Evolutionary conservation across 2,797 vertebrate species (phyloP).

Genomic region (Todus mexicanus): DNA sequence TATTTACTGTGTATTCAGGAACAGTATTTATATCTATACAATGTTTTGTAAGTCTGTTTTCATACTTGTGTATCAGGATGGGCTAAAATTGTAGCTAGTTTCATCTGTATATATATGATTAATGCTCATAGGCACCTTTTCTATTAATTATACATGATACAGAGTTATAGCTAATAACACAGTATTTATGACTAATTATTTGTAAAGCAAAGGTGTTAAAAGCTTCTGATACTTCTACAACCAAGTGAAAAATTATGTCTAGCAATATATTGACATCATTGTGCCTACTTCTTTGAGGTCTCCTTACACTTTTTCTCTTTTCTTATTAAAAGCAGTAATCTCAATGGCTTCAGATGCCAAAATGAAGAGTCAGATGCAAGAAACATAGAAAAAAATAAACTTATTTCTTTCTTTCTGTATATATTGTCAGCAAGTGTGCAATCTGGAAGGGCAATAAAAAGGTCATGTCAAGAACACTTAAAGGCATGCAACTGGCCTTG

Average conservation of each 20-base stretch:
- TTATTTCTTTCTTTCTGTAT: background rate
- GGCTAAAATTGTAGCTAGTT: background rate
- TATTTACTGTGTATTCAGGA: fast-evolving
- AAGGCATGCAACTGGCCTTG: background rate
- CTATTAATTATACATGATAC: background rate
- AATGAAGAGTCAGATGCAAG: background rate
- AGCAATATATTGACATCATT: background rate
- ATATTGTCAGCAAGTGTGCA: background rate
- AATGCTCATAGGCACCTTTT: fast-evolving
- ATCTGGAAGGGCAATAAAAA: background rate
- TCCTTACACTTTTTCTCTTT: background rate
- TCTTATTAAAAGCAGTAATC: background rate
- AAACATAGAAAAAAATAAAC: background rate
- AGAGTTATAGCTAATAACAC: background rate
- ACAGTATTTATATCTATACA: background rate
- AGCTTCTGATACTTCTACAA: background rate
- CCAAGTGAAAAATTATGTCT: background rate
- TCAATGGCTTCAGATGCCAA: background rate
- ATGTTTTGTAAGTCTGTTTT: background rate
- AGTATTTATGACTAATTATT: background rate
- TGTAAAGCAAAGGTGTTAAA: background rate
- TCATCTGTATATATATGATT: background rate
- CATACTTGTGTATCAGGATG: background rate
- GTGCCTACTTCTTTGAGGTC: background rate
- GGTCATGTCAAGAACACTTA: background rate